Base-by-base conservation (phyloP, 1,140 invertebrate genomes). In the Drosophila parabipectinata region DNA sequence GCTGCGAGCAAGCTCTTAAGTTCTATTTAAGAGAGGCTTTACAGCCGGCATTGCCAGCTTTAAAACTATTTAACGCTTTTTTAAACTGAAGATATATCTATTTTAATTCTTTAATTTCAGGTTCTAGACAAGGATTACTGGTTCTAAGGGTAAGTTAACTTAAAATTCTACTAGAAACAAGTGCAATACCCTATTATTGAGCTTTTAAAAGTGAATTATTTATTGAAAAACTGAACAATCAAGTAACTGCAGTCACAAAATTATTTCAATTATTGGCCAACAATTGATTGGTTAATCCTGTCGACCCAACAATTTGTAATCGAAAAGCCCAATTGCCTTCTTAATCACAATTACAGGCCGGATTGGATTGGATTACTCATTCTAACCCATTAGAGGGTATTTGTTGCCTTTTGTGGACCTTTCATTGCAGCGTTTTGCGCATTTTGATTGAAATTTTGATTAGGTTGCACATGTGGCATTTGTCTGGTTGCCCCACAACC, bases 391-490 rank as follows among this genome's bases (percentile, higher is more conserved):
- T 67, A 56, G 63, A 34, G 55, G n/a, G 44, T 48, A 47, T 68
- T 50, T 68, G 69, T 72, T 69, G 56, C 56, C 68, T 54, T 47
- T 30, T 68, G 72, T 78, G 60, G 57, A 60, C 45, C 77, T 69
- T 32, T 57, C 61, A 76, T 45, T 73, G 72, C 52, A 58, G 69
- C 62, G 68, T 79, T 75, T 79, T 79, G 77, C 62, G 72, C 67
- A 63, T 66, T 85, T 84, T 85, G 81, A 85, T 85, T 85, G 82
- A 77, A 81, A 77, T 87, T 81, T 80, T 85, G 81, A 85, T 85
- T 81, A 63, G 52, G 81, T 81, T 85, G 48, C 58, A 81, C 73
- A 81, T 85, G 78, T 66, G 82, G 82, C 76, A 58, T 84, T 79
- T 84, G 76, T 84, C 66, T 74, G 64, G 30, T 14, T 41, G 6